phyloP scores from a whole-genome alignment of 1,140 invertebrate genomes.

The Chionoecetes opilio region DNA sequence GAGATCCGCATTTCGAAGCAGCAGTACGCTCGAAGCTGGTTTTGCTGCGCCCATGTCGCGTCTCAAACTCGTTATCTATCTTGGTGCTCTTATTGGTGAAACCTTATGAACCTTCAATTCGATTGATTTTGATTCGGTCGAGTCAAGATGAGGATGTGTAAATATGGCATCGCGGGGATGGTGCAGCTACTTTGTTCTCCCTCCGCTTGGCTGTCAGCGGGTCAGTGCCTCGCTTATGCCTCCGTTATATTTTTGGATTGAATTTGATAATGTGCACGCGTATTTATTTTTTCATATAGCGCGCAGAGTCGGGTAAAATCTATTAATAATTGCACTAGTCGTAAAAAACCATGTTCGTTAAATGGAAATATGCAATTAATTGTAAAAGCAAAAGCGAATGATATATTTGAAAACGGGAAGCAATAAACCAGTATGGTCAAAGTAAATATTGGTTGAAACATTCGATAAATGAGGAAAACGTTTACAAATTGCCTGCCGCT shows the following conservation, averaged over 20 bases:
- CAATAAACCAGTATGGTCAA: neutral
- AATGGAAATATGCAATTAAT: neutral
- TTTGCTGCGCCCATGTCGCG: too few species aligned
- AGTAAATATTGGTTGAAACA: neutral
- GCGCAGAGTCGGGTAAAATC: neutral
- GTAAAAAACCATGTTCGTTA: neutral
- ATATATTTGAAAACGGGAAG: slow-evolving; percentile 5
- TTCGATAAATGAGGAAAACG: neutral
- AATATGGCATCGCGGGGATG: too few species aligned
- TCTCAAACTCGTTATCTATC: too few species aligned
- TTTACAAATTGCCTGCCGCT: neutral
- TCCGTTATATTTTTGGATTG: neutral
- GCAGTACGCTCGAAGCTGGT: too few species aligned
- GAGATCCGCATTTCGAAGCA: too few species aligned
- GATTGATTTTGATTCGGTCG: too few species aligned
- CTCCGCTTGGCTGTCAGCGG: neutral
- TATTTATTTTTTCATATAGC: neutral
- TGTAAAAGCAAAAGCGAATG: neutral
- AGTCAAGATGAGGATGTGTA: too few species aligned
- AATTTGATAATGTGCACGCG: neutral
- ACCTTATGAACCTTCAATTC: too few species aligned
- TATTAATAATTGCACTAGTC: neutral
- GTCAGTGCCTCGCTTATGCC: neutral
- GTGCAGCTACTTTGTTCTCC: too few species aligned
- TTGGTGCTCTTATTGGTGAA: too few species aligned